Evolutionary conservation across 2,797 vertebrate genomes (phyloP), one percentile per base, ranked within the genome.

Genomic region (Heterohyrax brucei): DNA sequence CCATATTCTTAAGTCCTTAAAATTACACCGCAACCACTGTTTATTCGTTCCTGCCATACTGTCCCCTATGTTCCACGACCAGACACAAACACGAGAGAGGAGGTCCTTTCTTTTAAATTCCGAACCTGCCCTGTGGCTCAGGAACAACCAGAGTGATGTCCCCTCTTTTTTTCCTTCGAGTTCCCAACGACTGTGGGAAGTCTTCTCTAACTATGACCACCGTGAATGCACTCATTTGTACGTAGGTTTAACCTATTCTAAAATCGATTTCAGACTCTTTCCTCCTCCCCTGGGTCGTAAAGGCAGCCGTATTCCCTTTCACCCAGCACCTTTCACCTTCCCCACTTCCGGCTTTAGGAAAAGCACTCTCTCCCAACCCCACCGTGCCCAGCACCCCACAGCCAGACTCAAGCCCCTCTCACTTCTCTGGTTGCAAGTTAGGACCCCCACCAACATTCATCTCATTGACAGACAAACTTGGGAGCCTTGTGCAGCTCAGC

Each of bases 1-100:
- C 46, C 33, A 76, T 66, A 86, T 68, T 93, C 85, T 59, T 85
- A 76, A 48, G n/a, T 66, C 39, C 16, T 84, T 62, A 85, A 89
- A 93, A 87, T 77, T 33, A 62, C 13, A 81, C 28, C 33, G 80
- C 46, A 62, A 64, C 18, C 61, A 24, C 39, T 73, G 1, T 68
- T 92, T 64, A 46, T 21, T 79, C 64, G 21, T 28, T 10, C 87
- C 33, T 61, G 28, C 30, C 53, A 9, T 46, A 50, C 10, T 68
- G 12, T 66, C 73, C 73, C 39, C 72, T 78, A 14, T 62, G 62
- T 77, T 80, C 80, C 53, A 75, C 68, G 66, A 24, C 80, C 28
- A 61, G 22, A 89, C 78, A 56, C 3, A 85, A 66, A 68, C 50
- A 68, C n/a, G 5, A 95, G 76, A 64, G n/a, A 80, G 30, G 9